A percentile compares a stretch with the other conserved stretches of the same genome.
Conservation (phyloP, 1,140 invertebrate genomes). For the Elysia chlorotica region DNA sequence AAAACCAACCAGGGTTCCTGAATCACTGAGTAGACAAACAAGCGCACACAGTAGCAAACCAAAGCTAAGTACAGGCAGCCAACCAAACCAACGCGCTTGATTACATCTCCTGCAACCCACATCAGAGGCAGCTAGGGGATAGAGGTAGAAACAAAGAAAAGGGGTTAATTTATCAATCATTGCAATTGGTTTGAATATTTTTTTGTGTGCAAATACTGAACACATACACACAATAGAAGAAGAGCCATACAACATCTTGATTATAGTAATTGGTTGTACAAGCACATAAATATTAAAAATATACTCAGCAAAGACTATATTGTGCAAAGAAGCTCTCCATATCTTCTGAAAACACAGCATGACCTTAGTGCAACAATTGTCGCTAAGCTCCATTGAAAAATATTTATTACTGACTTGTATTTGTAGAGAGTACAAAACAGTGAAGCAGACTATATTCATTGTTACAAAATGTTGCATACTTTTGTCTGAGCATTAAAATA, state of each 20-base stretch:
- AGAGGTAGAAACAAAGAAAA: neutral
- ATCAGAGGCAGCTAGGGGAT: conserved; percentile 18
- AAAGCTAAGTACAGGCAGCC: conserved; percentile 82
- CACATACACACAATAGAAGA: neutral
- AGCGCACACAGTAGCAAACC: conserved; percentile 74
- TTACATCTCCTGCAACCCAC: conserved; percentile 21
- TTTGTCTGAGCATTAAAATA: too few species aligned
- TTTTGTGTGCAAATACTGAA: neutral
- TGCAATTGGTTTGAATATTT: neutral
- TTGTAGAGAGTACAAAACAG: too few species aligned
- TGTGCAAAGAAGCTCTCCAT: too few species aligned
- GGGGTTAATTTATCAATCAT: neutral
- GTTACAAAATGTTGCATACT: too few species aligned
- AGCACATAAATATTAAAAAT: neutral
- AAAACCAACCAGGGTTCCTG: conserved; percentile 79
- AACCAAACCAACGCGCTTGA: conserved; percentile 69
- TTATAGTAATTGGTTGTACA: neutral
- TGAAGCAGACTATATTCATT: too few species aligned
- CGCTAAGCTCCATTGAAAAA: too few species aligned
- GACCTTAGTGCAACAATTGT: too few species aligned
- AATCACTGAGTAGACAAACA: conserved; percentile 80
- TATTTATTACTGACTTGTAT: too few species aligned
- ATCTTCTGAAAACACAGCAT: too few species aligned
- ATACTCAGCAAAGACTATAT: neutral
- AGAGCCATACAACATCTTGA: neutral